These are phyloP conservation scores for Zosterops pallidus DNA, from an alignment of 2,113 vertebrate genomes.

Conservation along the genomic window DNA sequence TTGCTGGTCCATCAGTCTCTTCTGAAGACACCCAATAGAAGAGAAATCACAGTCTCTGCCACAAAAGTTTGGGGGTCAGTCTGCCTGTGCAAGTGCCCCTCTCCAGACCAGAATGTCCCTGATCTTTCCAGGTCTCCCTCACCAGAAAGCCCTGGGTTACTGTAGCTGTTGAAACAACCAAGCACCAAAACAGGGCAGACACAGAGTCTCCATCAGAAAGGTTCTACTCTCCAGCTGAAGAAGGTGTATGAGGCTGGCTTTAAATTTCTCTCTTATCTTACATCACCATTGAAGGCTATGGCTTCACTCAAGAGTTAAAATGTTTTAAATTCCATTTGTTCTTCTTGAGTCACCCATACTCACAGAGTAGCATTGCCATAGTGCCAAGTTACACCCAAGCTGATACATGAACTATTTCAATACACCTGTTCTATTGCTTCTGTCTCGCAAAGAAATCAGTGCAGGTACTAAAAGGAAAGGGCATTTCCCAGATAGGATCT, in stretches of 20 bases:
- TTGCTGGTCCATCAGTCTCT: background rate
- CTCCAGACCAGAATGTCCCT: background rate
- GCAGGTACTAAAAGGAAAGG: background rate
- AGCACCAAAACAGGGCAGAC: background rate
- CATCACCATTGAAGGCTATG: background rate
- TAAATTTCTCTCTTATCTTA: background rate
- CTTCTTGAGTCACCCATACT: background rate
- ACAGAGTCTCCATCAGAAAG: background rate
- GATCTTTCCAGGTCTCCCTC: background rate
- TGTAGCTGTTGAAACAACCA: background rate
- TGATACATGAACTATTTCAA: background rate
- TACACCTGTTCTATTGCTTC: background rate
- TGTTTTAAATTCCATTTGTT: background rate
- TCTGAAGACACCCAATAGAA: background rate
- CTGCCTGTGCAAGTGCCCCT: background rate
- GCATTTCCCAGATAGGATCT: background rate
- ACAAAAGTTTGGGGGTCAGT: background rate
- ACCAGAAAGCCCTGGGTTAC: background rate
- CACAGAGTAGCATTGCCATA: background rate
- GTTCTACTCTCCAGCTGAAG: background rate
- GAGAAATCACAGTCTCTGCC: background rate
- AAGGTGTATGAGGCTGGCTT: background rate
- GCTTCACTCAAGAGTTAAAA: background rate
- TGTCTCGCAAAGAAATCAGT: background rate
- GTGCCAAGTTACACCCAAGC: accelerated